Base-by-base conservation (phyloP, 2,797 vertebrate genomes). In the Chromis chromis region DNA sequence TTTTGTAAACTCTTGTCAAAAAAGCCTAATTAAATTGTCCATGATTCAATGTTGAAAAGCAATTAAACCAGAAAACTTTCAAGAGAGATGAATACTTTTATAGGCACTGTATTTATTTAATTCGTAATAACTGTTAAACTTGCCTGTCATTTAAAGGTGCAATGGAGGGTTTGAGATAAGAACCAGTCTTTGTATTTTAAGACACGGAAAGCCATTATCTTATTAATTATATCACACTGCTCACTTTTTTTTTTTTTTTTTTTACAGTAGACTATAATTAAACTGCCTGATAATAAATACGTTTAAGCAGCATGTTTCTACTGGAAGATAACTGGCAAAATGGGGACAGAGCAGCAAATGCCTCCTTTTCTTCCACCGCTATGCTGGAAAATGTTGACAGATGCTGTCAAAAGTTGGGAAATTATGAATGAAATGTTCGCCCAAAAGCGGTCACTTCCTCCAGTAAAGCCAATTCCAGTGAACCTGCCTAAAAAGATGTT, bases 401-500 rank as follows among this genome's bases (percentile, higher is more conserved):
- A 76, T 71, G 65, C 79, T 77, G 88, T 87, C 86, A 86, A 71
- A 83, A 76, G 56, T 49, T 48, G 2, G 54, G 60, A 81, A 88
- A 88, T 85, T 76, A 85, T 88, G 68, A 49, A 82, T 85, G 74
- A 79, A 84, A 61, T 39, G 48, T 76, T 52, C 5, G 4, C 67
- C 52, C 52, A 16, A 69, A 86, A 80, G 72, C 40, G 59, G 78
- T 52, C 74, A 78, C 71, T 65, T 81, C 58, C 65, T 70, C 46
- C 36, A 65, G 39, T 55, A 22, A 60, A 70, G 60, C 61, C 65
- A 68, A 9, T 79, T 80, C 67, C 64, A 71, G 53, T 65, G 56
- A 83, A 77, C 36, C 65, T 63, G 52, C 72, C 61, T 69, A 76
- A 21, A 81, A 81, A 71, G 42, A 82, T 72, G 62, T 76, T 76